These are phyloP conservation scores for Brachyptera risi DNA, from an alignment of 2,888 invertebrate species.

Conservation along the genomic window DNA sequence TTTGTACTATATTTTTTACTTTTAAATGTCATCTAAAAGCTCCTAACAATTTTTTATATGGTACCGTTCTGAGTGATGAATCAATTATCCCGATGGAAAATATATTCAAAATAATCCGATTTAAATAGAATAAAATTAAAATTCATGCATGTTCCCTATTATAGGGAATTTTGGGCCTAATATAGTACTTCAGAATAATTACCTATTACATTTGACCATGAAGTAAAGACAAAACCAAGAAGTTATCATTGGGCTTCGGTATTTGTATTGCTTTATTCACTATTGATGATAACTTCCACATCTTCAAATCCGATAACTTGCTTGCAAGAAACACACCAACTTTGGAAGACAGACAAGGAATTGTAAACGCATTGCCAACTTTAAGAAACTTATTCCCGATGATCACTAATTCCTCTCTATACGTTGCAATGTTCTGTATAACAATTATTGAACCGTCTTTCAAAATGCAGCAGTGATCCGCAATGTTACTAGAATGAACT, in stretches of 20 bases:
- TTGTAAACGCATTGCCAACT: neutral
- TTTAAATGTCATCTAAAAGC: no score
- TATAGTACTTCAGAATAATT: neutral
- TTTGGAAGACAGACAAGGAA: neutral
- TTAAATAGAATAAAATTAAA: no score
- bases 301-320: neutral
- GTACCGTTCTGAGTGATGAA: no score
- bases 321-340: constrained; percentile 14
- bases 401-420: neutral
- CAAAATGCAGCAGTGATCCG: constrained; percentile 13
- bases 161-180: neutral
- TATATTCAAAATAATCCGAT: no score
- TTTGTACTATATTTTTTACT: no score
- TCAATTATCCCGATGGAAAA: no score
- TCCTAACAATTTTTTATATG: no score
- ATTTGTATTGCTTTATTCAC: neutral
- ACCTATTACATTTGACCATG: neutral
- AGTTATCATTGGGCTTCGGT: neutral
- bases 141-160: neutral
- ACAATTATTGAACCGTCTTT: neutral
- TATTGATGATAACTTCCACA: neutral
- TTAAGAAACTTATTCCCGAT: neutral
- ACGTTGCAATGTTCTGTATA: constrained; percentile 3
- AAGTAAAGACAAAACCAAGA: constrained; percentile 1
- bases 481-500: neutral